Percentiles rank a stretch among this genome's conserved stretches.
Conservation (phyloP, 30 jellyfish, hydroid and myxozoan genomes). For the Turritopsis dohrnii region DNA sequence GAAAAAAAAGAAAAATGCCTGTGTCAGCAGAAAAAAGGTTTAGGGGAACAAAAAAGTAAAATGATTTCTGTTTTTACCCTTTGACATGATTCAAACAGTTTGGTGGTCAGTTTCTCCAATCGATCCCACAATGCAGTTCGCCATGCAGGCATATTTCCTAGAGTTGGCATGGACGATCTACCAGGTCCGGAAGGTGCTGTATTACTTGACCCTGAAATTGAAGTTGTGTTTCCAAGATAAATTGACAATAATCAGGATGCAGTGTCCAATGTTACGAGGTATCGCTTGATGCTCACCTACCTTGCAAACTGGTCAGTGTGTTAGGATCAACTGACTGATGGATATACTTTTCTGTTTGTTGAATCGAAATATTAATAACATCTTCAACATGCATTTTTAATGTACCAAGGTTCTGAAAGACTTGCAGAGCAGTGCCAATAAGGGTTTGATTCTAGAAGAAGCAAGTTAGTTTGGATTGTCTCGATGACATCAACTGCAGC, state of each 20-base stretch:
- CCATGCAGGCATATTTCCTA: constrained; percentile 71
- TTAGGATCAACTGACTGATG: constrained; percentile 49
- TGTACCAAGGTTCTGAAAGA: constrained; percentile 71
- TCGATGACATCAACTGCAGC: neutral
- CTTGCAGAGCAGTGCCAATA: constrained; percentile 87
- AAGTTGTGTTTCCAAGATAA: too few species aligned
- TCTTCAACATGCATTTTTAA: constrained; percentile 54
- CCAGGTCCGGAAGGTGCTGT: constrained; percentile 57
- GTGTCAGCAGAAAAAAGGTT: neutral
- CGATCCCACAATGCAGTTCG: constrained; percentile 79
- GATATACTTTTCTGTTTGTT: constrained; percentile 32
- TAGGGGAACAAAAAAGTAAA: too few species aligned
- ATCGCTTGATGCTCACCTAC: constrained; percentile 2
- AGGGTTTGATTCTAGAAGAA: constrained; percentile 58
- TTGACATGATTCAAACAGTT: constrained; percentile 40
- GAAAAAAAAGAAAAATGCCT: neutral
- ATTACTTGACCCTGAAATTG: neutral
- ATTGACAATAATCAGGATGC: too few species aligned
- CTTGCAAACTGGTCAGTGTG: constrained; percentile 36
- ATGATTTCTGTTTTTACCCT: constrained; percentile 23
- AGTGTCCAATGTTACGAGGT: too few species aligned
- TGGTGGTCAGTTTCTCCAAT: constrained; percentile 55
- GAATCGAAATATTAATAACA: constrained; percentile 27
- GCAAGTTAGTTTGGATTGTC: neutral
- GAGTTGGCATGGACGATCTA: constrained; percentile 58